Evolutionary conservation across 2,113 vertebrate genomes (phyloP).

Genomic region (Syngnathus floridae): DNA sequence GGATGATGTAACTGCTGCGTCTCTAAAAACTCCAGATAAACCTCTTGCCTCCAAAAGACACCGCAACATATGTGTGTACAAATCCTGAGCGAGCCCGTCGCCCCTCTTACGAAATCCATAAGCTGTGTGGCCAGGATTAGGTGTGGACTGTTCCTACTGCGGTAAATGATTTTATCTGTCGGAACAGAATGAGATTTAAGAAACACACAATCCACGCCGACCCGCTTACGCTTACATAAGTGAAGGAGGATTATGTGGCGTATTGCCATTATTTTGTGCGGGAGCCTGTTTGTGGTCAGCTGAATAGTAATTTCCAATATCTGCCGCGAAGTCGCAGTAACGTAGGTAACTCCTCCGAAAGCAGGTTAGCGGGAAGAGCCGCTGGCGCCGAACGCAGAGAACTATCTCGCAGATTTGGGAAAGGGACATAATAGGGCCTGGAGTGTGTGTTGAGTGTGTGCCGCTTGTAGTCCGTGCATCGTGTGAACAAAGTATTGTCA

Average conservation of each 20-base stretch:
- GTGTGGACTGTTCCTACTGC: constrained; percentile 45
- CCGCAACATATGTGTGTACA: constrained; percentile 42
- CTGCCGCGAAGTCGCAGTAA: constrained; percentile 25
- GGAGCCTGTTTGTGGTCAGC: constrained; percentile 45
- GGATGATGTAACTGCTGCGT: constrained; percentile 54
- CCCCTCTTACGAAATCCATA: constrained; percentile 61
- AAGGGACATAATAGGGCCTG: not conserved
- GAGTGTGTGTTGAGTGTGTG: not conserved
- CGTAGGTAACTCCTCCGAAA: constrained; percentile 26
- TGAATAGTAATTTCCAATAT: constrained; percentile 54
- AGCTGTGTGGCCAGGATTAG: constrained; percentile 49
- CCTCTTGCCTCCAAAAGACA: constrained; percentile 46
- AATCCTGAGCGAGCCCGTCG: constrained; percentile 47
- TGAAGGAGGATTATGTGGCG: constrained; percentile 41
- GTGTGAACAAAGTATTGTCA: constrained; percentile 41
- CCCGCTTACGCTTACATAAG: constrained; percentile 53
- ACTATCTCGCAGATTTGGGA: constrained; percentile 12
- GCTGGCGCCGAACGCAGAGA: not conserved
- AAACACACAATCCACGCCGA: constrained; percentile 36
- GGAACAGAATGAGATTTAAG: constrained; percentile 57
- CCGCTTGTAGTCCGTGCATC: constrained; percentile 10
- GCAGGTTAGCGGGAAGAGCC: constrained; percentile 7
- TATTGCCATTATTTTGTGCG: constrained; percentile 42
- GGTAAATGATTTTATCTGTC: constrained; percentile 59
- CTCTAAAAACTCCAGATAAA: constrained; percentile 46